A percentile compares a stretch with the other conserved stretches of the same genome.
phyloP scores from a whole-genome alignment of 2,113 vertebrate species.

The Plectropomus leopardus region DNA sequence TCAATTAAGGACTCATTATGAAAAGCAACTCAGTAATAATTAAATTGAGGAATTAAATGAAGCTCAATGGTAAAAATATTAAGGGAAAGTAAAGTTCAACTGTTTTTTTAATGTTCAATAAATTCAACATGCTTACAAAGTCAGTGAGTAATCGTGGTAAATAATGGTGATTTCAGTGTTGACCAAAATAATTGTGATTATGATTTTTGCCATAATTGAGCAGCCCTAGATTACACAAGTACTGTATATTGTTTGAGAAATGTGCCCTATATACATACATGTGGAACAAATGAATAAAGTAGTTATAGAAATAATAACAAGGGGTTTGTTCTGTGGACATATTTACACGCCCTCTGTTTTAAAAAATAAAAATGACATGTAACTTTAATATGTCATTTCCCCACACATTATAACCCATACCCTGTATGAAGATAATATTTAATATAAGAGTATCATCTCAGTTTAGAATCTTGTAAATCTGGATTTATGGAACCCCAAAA shows the following conservation, averaged over 20 bases:
- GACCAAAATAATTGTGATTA: too few relatives aligned
- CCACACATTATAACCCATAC: background rate
- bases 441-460: background rate
- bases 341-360: background rate
- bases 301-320: background rate
- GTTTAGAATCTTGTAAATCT: background rate
- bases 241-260: background rate
- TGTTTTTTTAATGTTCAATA: too few relatives aligned
- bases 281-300: too few relatives aligned
- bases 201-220: too few relatives aligned
- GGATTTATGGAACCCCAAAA: slow-evolving; percentile 3
- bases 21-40: too few relatives aligned
- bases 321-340: background rate
- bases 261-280: background rate
- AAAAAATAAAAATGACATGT: background rate
- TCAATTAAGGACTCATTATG: too few relatives aligned
- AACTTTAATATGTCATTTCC: slow-evolving; percentile 2
- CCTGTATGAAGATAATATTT: background rate
- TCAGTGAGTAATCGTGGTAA: too few relatives aligned
- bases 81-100: too few relatives aligned
- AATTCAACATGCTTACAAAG: too few relatives aligned
- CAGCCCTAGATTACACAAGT: background rate
- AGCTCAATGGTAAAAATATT: too few relatives aligned
- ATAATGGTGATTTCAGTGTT: too few relatives aligned
- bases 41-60: too few relatives aligned